Evolutionary conservation across 2,888 invertebrate species (phyloP), one percentile per base, ranked within the genome.

Genomic region (Nebria brevicollis): DNA sequence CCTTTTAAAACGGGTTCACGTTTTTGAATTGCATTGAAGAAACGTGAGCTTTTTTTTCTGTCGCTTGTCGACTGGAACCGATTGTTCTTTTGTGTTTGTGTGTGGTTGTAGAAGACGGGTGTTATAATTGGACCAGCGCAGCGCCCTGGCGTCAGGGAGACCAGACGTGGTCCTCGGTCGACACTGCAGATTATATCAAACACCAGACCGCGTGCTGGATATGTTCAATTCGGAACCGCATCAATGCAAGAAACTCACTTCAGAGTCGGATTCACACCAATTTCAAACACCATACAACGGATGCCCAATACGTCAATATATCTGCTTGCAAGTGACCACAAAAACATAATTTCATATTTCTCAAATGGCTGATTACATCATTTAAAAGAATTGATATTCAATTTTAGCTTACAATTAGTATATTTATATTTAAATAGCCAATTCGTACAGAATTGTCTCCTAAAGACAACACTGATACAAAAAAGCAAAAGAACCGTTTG

Each of bases 91-190:
- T 79, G 74, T 74, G 68, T 43, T 43, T 79, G 79, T 73, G 79
- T 79, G 79, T 79, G 79, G 79, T 79, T 78, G 66, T 79, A 75
- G 26, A 15, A 42, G 72, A 65, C 73, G 79, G 88, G 89, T 89
- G 89, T 89, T 89, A 89, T 89, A 89, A 89, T 89, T 89, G 89
- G 89, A 87, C 88, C 87, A 86, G 87, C 86, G 85, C 85, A 86
- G 87, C 86, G 85, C 85, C 84, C 87, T 89, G 89, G 89, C 89
- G 89, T 89, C 89, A 88, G 86, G 84, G 84, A 86, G 89, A 84
- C 89, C 88, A 88, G 89, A 88, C 70, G 70, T 70, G 70, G 70
- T 70, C 70, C 70, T 70, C 70, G 70, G 25, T 26, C 70, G 34
- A 25, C 70, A 70, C 26, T 70, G 70, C 70, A 70, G 70, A 70